Evolutionary conservation across 1,140 invertebrate species (phyloP), one percentile per base, ranked within the genome.

Genomic region (Oppia nitens): DNA sequence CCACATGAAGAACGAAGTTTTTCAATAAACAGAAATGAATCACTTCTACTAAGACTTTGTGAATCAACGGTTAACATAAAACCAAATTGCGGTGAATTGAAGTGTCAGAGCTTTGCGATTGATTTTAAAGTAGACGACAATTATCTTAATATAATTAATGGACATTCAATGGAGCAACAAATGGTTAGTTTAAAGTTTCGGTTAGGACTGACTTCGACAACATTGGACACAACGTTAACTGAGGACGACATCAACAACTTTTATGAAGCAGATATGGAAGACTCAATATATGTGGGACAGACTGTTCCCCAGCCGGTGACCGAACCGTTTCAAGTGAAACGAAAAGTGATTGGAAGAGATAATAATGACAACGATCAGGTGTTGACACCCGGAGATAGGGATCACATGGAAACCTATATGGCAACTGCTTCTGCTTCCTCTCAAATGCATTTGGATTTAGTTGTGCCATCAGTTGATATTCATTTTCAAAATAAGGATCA

Each of bases 371-470:
- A 48, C 25, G 64, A 62, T 24, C 45, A 62, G 17, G 56, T 59
- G 11, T 40, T 65, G 4, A 27, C 49, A 47, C 62, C 64, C 4
- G 63, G 63, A n/a, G 63, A 65, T 32, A 45, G 60, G 14, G 29
- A 59, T 17, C 48, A 55, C 17, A 40, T 55, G n/a, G 17, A 25
- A 3, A 24, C 12, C 3, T 65, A 59, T 48, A 49, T 64, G 12
- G 49, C 49, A 12, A 20, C 21, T 14, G 27, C 62, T 27, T 9
- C 21, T 14, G 25, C 17, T 12, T 24, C 24, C 11, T 54, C 63
- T n/a, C 24, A 55, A 53, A 17, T 62, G 12, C 26, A 53, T 25
- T 50, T 64, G 2, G 50, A 55, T n/a, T 14, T 65, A 2, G 9
- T 21, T 32, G 24, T 64, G 23, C 63, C 63, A 0, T 27, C n/a